Conservation (phyloP, 2,888 invertebrate species). For the Cataglyphis albicans region DNA sequence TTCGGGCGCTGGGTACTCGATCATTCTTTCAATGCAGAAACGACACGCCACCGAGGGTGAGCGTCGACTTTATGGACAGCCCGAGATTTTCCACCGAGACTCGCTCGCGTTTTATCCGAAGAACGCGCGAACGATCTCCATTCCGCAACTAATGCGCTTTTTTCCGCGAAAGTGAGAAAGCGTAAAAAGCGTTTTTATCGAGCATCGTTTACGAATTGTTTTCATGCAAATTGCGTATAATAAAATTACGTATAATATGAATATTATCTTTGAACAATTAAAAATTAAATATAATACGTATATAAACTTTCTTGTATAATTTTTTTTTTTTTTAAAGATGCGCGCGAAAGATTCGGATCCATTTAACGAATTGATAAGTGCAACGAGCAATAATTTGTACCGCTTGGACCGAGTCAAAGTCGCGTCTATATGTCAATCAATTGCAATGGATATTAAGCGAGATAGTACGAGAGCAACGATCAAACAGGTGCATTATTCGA, state of each 20-base stretch:
- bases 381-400: neutral
- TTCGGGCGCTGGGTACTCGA: conserved; percentile 67
- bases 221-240: conserved; percentile 28
- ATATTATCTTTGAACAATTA: neutral
- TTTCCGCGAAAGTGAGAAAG: conserved; percentile 6
- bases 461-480: conserved; percentile 27
- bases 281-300: neutral
- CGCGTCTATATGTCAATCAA: neutral
- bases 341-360: neutral
- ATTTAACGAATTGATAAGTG: neutral
- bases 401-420: neutral
- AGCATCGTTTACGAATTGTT: neutral
- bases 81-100: conserved; percentile 56
- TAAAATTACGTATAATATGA: neutral
- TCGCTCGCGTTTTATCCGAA: conserved; percentile 42
- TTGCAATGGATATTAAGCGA: conserved; percentile 25
- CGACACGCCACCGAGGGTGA: conserved; percentile 48
- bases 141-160: conserved; percentile 38
- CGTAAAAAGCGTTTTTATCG: conserved; percentile 35
- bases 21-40: conserved; percentile 71
- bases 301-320: neutral
- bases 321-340: neutral
- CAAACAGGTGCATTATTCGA: conserved; percentile 83
- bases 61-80: conserved; percentile 54
- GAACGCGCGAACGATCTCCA: conserved; percentile 39